phyloP scores from a whole-genome alignment of 2,113 vertebrate genomes.

The Apus apus region DNA sequence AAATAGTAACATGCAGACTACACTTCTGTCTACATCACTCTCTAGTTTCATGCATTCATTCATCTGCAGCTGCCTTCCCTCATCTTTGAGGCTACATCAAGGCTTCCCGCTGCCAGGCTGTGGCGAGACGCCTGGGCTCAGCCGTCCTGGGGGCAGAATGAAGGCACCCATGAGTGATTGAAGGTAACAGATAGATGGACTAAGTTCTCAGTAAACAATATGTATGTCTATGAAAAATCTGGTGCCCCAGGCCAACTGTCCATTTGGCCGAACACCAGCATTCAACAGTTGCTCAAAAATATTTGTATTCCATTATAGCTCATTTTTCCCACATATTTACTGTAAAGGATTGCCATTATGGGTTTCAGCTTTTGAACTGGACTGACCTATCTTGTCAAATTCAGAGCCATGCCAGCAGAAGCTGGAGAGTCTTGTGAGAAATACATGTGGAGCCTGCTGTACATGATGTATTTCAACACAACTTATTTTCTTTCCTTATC shows the following conservation, averaged over 20 bases:
- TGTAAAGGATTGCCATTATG: neutral
- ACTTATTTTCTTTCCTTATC: neutral
- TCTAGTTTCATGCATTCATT: conserved; percentile 39
- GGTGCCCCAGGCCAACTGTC: conserved; percentile 28
- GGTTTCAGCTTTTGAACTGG: conserved; percentile 14
- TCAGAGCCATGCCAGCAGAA: neutral
- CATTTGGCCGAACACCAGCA: conserved; percentile 36
- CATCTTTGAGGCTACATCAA: conserved; percentile 10
- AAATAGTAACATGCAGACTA: neutral
- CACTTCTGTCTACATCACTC: neutral
- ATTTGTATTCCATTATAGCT: neutral
- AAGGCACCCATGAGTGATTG: conserved; percentile 47
- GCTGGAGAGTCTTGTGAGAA: neutral
- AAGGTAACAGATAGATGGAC: conserved; percentile 62
- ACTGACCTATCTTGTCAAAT: conserved; percentile 18
- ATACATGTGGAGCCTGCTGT: neutral
- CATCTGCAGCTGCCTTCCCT: conserved; percentile 52
- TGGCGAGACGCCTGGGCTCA: neutral
- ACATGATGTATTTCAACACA: neutral
- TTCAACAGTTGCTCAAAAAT: conserved; percentile 53
- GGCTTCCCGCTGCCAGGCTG: conserved; percentile 32
- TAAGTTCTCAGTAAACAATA: conserved; percentile 40
- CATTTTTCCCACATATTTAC: conserved; percentile 15
- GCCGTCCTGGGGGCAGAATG: neutral
- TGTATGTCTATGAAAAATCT: neutral